Evolutionary conservation across 2,888 invertebrate genomes (phyloP), one percentile per base, ranked within the genome.

Genomic region (Agrochola macilenta): DNA sequence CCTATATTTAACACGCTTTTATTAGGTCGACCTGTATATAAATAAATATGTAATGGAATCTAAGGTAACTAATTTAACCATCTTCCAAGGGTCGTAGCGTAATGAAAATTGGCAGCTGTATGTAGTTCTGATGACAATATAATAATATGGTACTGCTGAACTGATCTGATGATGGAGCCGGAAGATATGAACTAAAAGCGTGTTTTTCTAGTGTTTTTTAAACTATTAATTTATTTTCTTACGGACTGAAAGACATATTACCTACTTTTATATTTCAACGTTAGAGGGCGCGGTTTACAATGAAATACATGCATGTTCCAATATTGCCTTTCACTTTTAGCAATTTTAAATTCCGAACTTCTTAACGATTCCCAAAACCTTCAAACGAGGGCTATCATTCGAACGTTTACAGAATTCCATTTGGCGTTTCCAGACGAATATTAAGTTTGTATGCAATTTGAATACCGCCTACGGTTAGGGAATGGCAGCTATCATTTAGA

Each of bases 401-500:
- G 57, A 79, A 84, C 83, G 81, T 85, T 87, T 84, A 81, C 66
- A 63, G 74, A 88, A 81, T 83, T 79, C 73, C 86, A 73, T 80
- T 85, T 82, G 63, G 68, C 64, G 46, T 78, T 84, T 78, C 79
- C 81, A 78, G 82, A 80, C 80, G 76, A 76, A 86, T 86, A 84
- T 88, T 87, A 90, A 85, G 85, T 89, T 83, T 87, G 85, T 87
- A 87, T 91, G 90, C 88, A 89, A 90, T 92, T 90, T 90, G 74
- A 85, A 89, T 89, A 94, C 90, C 89, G 94, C 94, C 94, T 91
- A 88, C 89, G 94, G 95, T 87, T 91, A 93, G 90, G 77, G 87
- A 94, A 93, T 94, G 93, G 93, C 91, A 94, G 91, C 93, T 90
- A 81, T 87, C 92, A 91, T 92, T 95, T 94, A 93, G 87, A 65